These are phyloP conservation scores for Drosophila prolongata DNA, from an alignment of 2,888 invertebrate species.

Conservation along the genomic window DNA sequence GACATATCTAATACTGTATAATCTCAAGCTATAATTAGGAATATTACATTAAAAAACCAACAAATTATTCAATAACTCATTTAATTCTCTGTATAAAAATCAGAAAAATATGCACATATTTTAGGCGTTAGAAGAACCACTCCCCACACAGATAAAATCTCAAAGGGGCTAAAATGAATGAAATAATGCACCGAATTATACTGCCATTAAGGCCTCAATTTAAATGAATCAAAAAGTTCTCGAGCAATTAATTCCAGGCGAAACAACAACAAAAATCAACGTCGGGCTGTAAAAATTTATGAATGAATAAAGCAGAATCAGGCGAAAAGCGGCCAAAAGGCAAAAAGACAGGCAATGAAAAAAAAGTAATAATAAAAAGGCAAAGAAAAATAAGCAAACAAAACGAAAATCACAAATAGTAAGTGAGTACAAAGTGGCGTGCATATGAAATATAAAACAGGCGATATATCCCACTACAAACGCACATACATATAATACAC, in stretches of 20 bases:
- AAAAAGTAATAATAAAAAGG: conserved; percentile 29
- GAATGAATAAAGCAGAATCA: conserved; percentile 66
- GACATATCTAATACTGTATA: neutral
- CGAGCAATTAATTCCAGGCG: conserved; percentile 46
- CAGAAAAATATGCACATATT: neutral
- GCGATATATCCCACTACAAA: conserved; percentile 29
- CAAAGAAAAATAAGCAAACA: conserved; percentile 40
- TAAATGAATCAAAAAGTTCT: conserved; percentile 28
- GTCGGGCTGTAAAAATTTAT: conserved; percentile 61
- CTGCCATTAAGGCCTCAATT: conserved; percentile 17
- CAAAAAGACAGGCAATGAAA: conserved; percentile 27
- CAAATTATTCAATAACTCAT: neutral
- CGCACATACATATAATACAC: conserved; percentile 18
- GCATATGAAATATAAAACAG: conserved; percentile 47
- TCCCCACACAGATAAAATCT: conserved; percentile 2
- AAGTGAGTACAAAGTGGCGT: conserved; percentile 49
- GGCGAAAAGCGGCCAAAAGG: conserved; percentile 18
- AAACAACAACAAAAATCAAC: conserved; percentile 42
- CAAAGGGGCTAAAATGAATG: neutral
- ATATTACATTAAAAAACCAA: neutral
- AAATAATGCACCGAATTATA: conserved; percentile 14
- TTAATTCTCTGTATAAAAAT: neutral
- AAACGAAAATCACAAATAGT: conserved; percentile 50
- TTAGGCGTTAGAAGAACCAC: neutral
- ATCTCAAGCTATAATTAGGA: neutral